These are phyloP conservation scores for Lamellibrachia luymesi DNA, from an alignment of 1,140 invertebrate species.

Conservation along the genomic window DNA sequence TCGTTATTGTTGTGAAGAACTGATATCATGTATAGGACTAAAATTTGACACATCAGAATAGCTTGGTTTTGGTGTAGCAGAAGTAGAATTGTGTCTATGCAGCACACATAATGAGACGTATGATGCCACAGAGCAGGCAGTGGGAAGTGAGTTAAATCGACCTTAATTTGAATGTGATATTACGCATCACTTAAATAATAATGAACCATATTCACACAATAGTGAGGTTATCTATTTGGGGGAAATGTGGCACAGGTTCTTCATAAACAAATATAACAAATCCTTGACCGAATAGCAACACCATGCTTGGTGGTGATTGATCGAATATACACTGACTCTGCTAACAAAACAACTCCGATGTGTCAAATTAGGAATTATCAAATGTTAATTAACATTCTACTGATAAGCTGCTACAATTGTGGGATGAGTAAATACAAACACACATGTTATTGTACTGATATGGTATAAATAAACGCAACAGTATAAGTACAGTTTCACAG, in stretches of 20 bases:
- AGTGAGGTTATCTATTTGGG: neutral
- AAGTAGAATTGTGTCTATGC: neutral
- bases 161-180: neutral
- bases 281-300: neutral
- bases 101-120: neutral
- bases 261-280: neutral
- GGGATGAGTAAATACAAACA: neutral
- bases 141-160: neutral
- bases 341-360: neutral
- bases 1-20: neutral
- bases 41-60: neutral
- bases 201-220: neutral
- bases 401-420: neutral
- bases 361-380: neutral
- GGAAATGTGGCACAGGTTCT: neutral
- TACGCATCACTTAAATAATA: neutral
- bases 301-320: neutral
- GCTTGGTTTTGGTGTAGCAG: neutral
- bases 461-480: neutral
- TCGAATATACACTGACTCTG: neutral
- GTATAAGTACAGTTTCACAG: neutral
- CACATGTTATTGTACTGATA: neutral
- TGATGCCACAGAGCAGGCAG: neutral
- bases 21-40: neutral
- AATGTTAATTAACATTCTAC: neutral